Evolutionary conservation across 2,888 invertebrate genomes (phyloP), one percentile per base, ranked within the genome.

Genomic region (Aspidiotus destructor): DNA sequence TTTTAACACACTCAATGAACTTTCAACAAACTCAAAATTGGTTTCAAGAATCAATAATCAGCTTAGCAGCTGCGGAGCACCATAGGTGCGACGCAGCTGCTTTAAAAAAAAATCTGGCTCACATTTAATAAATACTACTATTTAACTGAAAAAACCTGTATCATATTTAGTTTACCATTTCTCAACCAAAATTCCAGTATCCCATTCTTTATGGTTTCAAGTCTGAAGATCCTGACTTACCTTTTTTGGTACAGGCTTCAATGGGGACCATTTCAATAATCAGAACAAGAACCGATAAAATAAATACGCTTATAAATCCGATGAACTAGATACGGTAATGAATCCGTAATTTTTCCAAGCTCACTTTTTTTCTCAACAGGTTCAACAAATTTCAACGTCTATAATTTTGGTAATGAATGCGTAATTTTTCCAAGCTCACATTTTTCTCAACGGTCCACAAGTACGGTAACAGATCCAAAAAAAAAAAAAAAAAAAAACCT

Each of bases 301-400:
- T 55, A n/a, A 55, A 55, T 55, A 55, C 55, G 55, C 55, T 5
- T 7, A 55, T 55, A 55, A 2, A 55, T 55, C 55, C 55, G 17
- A 55, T 55, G 17, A 55, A 55, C 55, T 55, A n/a, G 55, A 55
- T 55, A n/a, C n/a, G n/a, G n/a, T n/a, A n/a, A n/a, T n/a, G n/a
- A n/a, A n/a, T n/a, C n/a, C n/a, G n/a, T 48, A 48, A 48, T 48
- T 48, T 48, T 48, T 48, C 48, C 48, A 48, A 48, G 48, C 48
- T 48, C 17, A 60, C 13, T 7, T 60, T 60, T 60, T 7, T 60
- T 60, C 60, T 60, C 60, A 60, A 60, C 60, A 40, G 7, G 60
- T 40, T 16, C 41, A 60, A 60, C 48, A 6, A 48, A 48, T 48
- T 48, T 48, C 48, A 48, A 48, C 48, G 6, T 48, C 48, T 48